Evolutionary conservation across 1,140 invertebrate species (phyloP), one percentile per base, ranked within the genome.

Genomic region (Aphaenogaster floridana): DNA sequence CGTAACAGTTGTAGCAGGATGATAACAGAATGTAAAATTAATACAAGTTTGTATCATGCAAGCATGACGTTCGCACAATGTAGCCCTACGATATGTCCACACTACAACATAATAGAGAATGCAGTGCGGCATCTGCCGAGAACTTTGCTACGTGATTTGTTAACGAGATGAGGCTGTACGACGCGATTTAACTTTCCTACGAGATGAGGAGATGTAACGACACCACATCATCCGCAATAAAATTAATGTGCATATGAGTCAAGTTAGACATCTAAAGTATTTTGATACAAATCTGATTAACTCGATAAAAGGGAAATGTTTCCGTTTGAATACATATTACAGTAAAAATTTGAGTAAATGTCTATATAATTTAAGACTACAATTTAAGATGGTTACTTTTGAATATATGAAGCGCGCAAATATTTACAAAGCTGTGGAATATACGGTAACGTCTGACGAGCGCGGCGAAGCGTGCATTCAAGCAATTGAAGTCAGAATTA

Each of bases 71-170:
- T 50, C 9, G 42, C 34, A 36, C 50, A 71, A 59, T 50, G 71
- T 28, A 11, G 9, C 13, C 17, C 17, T 13, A 21, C 66, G 36
- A 72, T 83, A 83, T 61, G 69, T 76, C 69, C 80, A 84, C 69
- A 21, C 57, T 63, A 54, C 61, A 57, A 42, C 45, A 61, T 86
- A 63, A 86, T 88, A 68, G 34, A 54, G 42, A 71, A 61, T 66
- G 50, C 87, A 15, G 59, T 50, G 42, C 57, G 9, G 59, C 52
- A 28, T 57, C 77, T 76, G 28, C 87, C 48, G 59, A 61, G 74
- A 90, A 90, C 69, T 87, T 90, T 63, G 74, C 72, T 80, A 80
- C 84, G 87, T 87, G 86, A 91, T 88, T 88, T 57, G 63, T 86
- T 83, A 88, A 86, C 78, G 71, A 83, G 69, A 88, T 72, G 83